Base-by-base conservation (phyloP, 1,140 invertebrate species). In the Ostrea edulis region DNA sequence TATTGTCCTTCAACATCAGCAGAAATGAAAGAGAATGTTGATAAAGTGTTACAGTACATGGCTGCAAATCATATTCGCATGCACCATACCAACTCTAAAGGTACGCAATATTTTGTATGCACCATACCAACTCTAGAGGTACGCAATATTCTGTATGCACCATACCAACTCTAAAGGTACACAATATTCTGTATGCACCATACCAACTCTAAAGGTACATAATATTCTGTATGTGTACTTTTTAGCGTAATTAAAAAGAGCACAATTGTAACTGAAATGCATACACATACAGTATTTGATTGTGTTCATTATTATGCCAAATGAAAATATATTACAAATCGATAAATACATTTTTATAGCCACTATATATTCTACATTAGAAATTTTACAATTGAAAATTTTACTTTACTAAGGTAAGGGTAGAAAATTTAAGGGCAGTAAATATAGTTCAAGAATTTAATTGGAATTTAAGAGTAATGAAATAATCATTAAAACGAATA, bases 21-120 rank as follows among this genome's bases (percentile, higher is more conserved):
- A 52, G 93, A 93, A 81, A 95, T 94, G 94, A 92, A 92, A 55
- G 94, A 95, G 82, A 95, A 95, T 89, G 90, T 95, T 20, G 95
- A 95, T 35, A 90, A 91, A 53, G 93, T 95, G n/a, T 90, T 95
- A 81, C 92, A 93, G 86, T 95, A 94, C 84, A 94, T 95, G 94
- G 85, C 87, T 17, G 44, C 82, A 12, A 91, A 92, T 58, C 87
- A 90, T 54, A 93, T 94, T 14, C 91, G 92, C 53, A 94, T 94
- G 93, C 93, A 94, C 86, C 93, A 93, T 29, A 94, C 92, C 14
- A 92, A 87, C 12, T 89, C 93, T n/a, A 92, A 91, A 92, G 94
- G 93, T 93, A 84, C 35, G 35, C 5, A 44, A 44, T 44, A 44
- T 44, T 2, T 5, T 44, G 35, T 44, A 44, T 44, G 35, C 5